phyloP scores from a whole-genome alignment of 1,140 invertebrate species.

The Achatina immaculata region DNA sequence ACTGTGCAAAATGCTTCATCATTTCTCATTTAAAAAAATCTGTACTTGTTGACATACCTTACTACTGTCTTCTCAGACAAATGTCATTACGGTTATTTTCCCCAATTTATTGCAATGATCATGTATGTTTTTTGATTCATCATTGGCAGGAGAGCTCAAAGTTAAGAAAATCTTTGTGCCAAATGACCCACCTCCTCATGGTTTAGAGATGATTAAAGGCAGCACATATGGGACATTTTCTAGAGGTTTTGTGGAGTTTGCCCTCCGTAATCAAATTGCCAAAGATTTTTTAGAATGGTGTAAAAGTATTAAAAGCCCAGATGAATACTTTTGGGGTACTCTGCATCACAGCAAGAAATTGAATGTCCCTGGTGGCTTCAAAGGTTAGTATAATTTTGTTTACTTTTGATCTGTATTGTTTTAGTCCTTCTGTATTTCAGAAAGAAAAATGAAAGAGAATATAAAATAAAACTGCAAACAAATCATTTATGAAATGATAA shows the following conservation, averaged over 20 bases:
- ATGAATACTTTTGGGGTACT: conserved; percentile 67
- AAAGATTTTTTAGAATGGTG: conserved; percentile 59
- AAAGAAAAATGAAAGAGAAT: too few species aligned
- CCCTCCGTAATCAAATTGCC: conserved; percentile 48
- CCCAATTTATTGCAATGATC: too few species aligned
- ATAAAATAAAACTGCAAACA: too few species aligned
- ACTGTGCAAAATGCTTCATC: too few species aligned
- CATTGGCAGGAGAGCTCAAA: conserved; percentile 1
- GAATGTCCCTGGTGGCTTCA: conserved; percentile 55
- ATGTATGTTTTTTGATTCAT: too few species aligned
- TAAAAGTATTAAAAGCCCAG: conserved; percentile 59
- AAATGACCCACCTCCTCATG: conserved; percentile 28
- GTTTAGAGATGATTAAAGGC: conserved; percentile 57
- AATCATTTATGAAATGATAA: too few species aligned
- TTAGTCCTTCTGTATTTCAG: too few species aligned
- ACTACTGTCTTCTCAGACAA: too few species aligned
- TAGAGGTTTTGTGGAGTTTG: conserved; percentile 59
- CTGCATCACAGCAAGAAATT: conserved; percentile 57
- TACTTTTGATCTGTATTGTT: too few species aligned
- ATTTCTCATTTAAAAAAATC: too few species aligned
- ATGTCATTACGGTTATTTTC: too few species aligned
- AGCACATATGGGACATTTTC: conserved; percentile 65
- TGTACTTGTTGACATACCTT: too few species aligned
- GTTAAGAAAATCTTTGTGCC: neutral
- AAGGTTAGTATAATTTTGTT: conserved; percentile 48